These are phyloP conservation scores for Lepisosteus oculatus DNA, from an alignment of 2,113 vertebrate species.

Conservation along the genomic window DNA sequence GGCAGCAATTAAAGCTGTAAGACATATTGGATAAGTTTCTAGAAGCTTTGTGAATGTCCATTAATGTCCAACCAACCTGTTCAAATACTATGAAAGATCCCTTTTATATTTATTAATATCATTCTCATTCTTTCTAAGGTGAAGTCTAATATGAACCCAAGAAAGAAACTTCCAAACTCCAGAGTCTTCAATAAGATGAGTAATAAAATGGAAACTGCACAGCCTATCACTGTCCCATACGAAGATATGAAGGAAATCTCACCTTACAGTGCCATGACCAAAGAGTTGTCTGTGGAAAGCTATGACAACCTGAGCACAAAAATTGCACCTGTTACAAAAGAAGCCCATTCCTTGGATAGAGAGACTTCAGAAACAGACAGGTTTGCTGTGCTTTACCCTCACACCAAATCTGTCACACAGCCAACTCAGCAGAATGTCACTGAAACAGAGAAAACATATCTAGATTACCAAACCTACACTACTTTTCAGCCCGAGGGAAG, in stretches of 20 bases:
- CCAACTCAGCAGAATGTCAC: no score
- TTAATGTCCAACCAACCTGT: no score
- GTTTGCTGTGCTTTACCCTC: neutral
- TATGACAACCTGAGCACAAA: conserved; percentile 6
- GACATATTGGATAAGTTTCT: no score
- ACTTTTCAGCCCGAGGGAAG: neutral
- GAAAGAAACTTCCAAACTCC: neutral
- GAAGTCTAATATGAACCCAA: neutral
- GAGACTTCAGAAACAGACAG: conserved; percentile 3
- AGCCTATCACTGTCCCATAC: neutral
- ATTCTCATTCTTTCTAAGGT: neutral
- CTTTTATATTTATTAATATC: no score
- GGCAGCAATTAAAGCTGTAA: no score
- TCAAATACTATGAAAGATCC: no score
- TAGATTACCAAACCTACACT: neutral
- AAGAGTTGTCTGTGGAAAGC: conserved; percentile 9
- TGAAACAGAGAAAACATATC: neutral
- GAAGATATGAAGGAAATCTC: neutral
- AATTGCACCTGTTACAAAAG: neutral
- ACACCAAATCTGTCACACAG: neutral
- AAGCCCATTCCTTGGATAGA: neutral
- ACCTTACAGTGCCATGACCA: neutral
- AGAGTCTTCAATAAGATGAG: neutral
- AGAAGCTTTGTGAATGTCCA: no score
- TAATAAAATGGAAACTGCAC: neutral